A percentile compares a stretch with the other conserved stretches of the same genome.
Evolutionary conservation across 2,797 vertebrate species (phyloP).

Genomic region (Anguilla obscura): DNA sequence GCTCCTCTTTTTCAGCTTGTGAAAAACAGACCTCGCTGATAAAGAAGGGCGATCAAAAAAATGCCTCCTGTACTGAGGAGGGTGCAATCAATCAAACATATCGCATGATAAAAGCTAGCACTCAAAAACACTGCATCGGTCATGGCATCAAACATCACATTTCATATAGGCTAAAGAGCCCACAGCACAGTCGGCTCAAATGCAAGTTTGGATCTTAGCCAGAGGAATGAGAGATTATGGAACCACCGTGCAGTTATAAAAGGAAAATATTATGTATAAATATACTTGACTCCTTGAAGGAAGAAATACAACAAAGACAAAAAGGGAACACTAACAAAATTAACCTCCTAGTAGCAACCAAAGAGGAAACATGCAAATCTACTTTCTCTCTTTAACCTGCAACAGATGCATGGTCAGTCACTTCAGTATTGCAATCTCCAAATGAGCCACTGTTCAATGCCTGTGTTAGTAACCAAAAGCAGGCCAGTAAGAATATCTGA

Average conservation of each 20-base stretch:
- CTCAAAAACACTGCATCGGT: neutral
- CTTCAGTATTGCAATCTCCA: neutral
- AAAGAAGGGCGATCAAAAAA: neutral
- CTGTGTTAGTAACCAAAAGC: neutral
- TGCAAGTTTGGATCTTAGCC: neutral
- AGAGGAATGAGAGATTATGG: neutral
- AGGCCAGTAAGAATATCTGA: neutral
- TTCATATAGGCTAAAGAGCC: neutral
- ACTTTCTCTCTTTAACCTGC: neutral
- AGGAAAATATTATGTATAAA: neutral
- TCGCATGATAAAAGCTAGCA: neutral
- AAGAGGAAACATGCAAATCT: neutral
- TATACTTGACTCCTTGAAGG: neutral
- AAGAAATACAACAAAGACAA: neutral
- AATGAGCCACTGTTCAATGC: neutral
- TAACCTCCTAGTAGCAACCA: neutral
- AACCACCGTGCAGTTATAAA: neutral
- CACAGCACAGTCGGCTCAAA: neutral
- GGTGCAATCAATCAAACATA: neutral
- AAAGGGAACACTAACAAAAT: neutral
- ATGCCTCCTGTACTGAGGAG: neutral
- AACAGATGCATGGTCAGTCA: neutral
- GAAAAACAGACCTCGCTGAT: neutral
- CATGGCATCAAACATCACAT: neutral
- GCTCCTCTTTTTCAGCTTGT: neutral